Percentiles rank a stretch among this genome's conserved stretches.
Conservation (phyloP, 1,140 invertebrate genomes). For the Pachypsylla venusta region DNA sequence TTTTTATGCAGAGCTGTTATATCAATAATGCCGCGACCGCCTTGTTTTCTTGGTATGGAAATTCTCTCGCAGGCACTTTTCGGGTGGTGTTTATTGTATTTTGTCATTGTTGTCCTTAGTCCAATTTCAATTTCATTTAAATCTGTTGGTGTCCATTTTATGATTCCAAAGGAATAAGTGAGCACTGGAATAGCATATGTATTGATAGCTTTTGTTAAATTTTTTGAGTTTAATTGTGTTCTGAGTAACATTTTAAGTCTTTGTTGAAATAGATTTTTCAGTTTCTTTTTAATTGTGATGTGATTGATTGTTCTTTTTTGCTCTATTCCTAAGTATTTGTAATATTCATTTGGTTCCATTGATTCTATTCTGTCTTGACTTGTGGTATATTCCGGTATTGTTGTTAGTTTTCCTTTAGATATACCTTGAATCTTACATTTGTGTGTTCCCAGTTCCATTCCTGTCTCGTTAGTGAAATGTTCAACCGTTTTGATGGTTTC, state of each 20-base stretch:
- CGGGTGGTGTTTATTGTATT: too few relatives aligned
- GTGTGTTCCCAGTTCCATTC: not conserved
- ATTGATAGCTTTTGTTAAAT: too few relatives aligned
- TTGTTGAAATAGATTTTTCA: not conserved
- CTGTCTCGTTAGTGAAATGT: not conserved
- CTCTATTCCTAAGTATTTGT: not conserved
- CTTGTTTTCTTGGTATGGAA: too few relatives aligned
- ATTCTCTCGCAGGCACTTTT: too few relatives aligned
- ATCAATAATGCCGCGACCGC: too few relatives aligned
- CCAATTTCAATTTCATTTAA: too few relatives aligned
- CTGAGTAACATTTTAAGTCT: not conserved
- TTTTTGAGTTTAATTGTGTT: too few relatives aligned
- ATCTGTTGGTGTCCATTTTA: too few relatives aligned
- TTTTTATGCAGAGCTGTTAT: too few relatives aligned
- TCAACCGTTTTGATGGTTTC: not conserved
- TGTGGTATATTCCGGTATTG: not conserved
- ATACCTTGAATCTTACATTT: not conserved
- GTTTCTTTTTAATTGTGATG: not conserved
- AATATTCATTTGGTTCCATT: not conserved
- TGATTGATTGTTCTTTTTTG: not conserved
- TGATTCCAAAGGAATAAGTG: too few relatives aligned
- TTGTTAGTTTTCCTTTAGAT: not conserved
- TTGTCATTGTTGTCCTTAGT: too few relatives aligned
- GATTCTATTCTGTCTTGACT: not conserved
- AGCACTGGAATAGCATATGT: too few relatives aligned